phyloP scores from a whole-genome alignment of 2,113 vertebrate species.

The Ptilorrhoa leucosticta region DNA sequence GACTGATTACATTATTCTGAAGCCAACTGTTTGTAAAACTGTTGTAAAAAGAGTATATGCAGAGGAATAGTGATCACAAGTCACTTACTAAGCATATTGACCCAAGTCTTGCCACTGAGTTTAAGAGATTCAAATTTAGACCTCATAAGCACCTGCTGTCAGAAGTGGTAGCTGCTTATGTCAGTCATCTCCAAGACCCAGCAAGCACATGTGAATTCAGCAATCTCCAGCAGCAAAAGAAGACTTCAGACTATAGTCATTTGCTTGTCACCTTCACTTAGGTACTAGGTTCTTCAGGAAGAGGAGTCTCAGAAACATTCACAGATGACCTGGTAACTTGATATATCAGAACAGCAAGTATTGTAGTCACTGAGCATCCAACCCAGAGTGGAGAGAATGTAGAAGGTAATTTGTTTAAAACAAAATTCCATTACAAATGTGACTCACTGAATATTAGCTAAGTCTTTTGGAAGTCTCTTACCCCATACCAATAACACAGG shows the following conservation, averaged over 20 bases:
- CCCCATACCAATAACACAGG: background rate
- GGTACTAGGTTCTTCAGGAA: background rate
- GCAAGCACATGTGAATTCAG: background rate
- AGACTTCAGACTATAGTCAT: background rate
- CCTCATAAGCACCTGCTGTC: background rate
- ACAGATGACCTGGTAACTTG: background rate
- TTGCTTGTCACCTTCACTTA: background rate
- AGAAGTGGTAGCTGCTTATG: background rate
- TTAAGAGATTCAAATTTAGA: background rate
- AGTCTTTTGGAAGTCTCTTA: background rate
- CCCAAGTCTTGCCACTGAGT: background rate
- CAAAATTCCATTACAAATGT: background rate
- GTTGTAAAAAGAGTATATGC: background rate
- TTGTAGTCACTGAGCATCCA: background rate
- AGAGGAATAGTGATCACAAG: background rate
- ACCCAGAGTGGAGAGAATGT: background rate
- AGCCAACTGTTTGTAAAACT: background rate
- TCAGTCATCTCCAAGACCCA: background rate
- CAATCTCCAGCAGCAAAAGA: background rate
- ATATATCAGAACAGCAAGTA: background rate
- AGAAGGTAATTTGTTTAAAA: background rate
- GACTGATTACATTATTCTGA: background rate
- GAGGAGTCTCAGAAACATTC: background rate
- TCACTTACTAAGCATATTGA: background rate
- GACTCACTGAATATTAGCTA: background rate